phyloP scores from a whole-genome alignment of 2,113 vertebrate species.

The Orientallactaga bullata region DNA sequence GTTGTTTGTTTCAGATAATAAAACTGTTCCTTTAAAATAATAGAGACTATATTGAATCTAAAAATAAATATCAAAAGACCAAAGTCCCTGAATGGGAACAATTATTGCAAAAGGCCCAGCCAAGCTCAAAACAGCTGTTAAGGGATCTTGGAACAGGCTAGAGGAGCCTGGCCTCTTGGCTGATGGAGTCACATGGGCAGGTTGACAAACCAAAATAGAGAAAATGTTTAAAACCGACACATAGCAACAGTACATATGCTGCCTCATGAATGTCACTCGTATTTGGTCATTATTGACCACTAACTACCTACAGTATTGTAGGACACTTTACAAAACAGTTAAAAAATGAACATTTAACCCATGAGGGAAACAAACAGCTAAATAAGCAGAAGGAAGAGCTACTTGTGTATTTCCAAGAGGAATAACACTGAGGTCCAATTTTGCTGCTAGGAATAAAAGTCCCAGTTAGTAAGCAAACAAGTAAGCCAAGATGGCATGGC shows the following conservation, averaged over 20 bases:
- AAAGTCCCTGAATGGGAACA: conserved; percentile 74
- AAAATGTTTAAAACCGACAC: neutral
- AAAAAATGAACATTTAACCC: neutral
- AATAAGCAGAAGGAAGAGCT: conserved; percentile 20
- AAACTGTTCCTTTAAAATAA: conserved; percentile 82
- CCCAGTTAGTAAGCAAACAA: conserved; percentile 57
- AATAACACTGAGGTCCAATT: conserved; percentile 18
- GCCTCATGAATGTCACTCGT: neutral
- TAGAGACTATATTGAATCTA: conserved; percentile 77
- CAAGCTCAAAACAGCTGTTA: conserved; percentile 76
- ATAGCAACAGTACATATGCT: neutral
- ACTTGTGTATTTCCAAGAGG: conserved; percentile 49
- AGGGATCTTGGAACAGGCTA: conserved; percentile 58
- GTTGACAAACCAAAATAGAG: conserved; percentile 34
- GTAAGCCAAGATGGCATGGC: conserved; percentile 32
- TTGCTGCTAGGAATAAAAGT: conserved; percentile 49
- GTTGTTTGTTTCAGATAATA: conserved; percentile 81
- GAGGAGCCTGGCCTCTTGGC: conserved; percentile 37
- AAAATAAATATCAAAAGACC: conserved; percentile 82
- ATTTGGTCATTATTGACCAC: conserved; percentile 39
- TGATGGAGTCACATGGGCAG: conserved; percentile 17
- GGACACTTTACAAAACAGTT: neutral
- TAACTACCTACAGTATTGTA: neutral
- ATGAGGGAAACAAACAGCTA: neutral
- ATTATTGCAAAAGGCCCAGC: conserved; percentile 74